phyloP scores from a whole-genome alignment of 2,888 invertebrate species.

The Ichneumoninae sp. region DNA sequence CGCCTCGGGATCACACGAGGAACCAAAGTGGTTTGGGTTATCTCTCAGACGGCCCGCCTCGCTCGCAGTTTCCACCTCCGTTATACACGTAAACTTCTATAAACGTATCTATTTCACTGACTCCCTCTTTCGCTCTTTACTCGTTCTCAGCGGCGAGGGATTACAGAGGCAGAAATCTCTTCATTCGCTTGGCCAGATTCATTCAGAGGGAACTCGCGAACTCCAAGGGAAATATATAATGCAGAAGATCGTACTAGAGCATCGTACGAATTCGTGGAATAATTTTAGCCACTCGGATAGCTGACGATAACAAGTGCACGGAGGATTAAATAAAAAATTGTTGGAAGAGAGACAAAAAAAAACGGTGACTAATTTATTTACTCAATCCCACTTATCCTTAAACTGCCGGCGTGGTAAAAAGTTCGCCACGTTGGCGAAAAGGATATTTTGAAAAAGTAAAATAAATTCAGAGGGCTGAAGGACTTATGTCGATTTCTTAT shows the following conservation, averaged over 20 bases:
- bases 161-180: conserved; percentile 31
- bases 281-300: neutral
- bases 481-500: too few relatives aligned
- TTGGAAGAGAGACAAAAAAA: too few relatives aligned
- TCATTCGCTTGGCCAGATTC: conserved; percentile 31
- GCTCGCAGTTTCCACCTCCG: neutral
- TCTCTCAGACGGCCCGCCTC: conserved; percentile 7
- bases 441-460: too few relatives aligned
- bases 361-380: too few relatives aligned
- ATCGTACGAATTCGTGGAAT: neutral
- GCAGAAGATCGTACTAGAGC: neutral
- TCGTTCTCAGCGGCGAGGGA: neutral
- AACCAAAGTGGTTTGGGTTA: conserved; percentile 32
- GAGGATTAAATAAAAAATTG: too few relatives aligned
- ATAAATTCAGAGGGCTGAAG: too few relatives aligned
- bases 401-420: too few relatives aligned
- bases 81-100: neutral
- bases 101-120: neutral
- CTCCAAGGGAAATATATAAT: conserved; percentile 10
- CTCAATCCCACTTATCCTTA: too few relatives aligned
- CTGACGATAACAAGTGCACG: too few relatives aligned
- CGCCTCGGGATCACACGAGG: neutral
- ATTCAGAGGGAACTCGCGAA: neutral
- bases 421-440: too few relatives aligned
- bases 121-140: neutral